Percentiles rank a stretch among this genome's conserved stretches.
These are phyloP conservation scores for Arctia plantaginis DNA, from an alignment of 2,888 invertebrate genomes.

Conservation along the genomic window DNA sequence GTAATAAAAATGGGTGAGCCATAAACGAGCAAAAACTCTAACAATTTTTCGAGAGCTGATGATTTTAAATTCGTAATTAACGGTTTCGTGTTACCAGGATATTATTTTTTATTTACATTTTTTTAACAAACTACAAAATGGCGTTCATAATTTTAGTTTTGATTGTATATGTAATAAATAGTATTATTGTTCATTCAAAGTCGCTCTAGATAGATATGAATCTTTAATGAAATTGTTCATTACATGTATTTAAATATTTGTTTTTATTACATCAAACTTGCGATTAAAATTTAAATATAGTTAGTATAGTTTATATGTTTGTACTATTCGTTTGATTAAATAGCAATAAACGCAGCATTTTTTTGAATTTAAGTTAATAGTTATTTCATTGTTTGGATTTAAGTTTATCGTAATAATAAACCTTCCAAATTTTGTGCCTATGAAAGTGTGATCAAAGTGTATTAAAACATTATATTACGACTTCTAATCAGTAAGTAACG, in stretches of 20 bases:
- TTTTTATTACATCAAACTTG: not conserved
- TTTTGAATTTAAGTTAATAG: no score
- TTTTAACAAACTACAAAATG: not conserved
- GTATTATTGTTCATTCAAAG: not conserved
- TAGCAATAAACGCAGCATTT: not conserved
- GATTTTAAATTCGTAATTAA: constrained; percentile 43
- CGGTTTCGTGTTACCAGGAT: constrained; percentile 42
- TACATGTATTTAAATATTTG: not conserved
- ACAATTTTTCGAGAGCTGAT: constrained; percentile 60
- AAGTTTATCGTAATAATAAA: not conserved
- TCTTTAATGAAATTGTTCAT: not conserved
- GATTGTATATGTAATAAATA: not conserved
- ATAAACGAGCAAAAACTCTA: constrained; percentile 57
- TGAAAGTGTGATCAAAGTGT: not conserved
- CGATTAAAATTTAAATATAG: not conserved
- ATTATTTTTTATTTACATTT: constrained; percentile 11
- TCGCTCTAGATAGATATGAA: not conserved
- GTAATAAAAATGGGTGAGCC: constrained; percentile 58
- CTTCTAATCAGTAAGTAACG: not conserved
- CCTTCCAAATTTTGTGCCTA: not conserved
- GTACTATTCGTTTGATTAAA: not conserved
- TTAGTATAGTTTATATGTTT: not conserved
- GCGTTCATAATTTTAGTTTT: not conserved
- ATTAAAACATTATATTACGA: not conserved
- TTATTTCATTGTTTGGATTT: not conserved